Evolutionary conservation across 2,113 vertebrate species (phyloP).

Genomic region (Lampris incognitus): DNA sequence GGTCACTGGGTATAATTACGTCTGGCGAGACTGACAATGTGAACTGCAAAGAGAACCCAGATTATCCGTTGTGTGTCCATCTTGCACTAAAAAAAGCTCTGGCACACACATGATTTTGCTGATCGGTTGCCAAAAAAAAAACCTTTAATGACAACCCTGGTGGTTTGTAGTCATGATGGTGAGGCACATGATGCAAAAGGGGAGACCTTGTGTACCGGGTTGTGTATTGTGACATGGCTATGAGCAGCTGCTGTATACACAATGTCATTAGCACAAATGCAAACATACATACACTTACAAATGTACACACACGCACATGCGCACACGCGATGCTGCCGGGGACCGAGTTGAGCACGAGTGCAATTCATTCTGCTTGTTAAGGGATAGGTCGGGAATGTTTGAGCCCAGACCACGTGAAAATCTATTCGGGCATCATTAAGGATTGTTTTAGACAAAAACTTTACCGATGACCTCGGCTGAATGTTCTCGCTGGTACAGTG

Average conservation of each 20-base stretch:
- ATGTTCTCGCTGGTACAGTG: too few relatives aligned
- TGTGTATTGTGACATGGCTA: background rate
- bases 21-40: slow-evolving; percentile 57
- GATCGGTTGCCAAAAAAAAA: too few relatives aligned
- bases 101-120: background rate
- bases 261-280: background rate
- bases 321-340: background rate
- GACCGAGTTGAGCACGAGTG: slow-evolving; percentile 20
- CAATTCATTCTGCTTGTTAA: slow-evolving; percentile 28
- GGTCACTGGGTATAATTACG: slow-evolving; percentile 65
- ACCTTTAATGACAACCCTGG: too few relatives aligned
- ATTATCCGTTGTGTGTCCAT: slow-evolving; percentile 21
- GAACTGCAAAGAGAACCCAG: slow-evolving; percentile 36
- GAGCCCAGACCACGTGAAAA: too few relatives aligned
- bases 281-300: slow-evolving; percentile 4
- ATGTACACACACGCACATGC: slow-evolving; percentile 16
- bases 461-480: too few relatives aligned
- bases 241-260: background rate
- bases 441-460: too few relatives aligned
- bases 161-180: too few relatives aligned
- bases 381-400: background rate
- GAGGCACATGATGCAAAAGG: too few relatives aligned
- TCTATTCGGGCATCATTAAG: too few relatives aligned
- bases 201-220: background rate
- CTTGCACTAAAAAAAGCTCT: too few relatives aligned